Evolutionary conservation across 2,888 invertebrate genomes (phyloP), one percentile per base, ranked within the genome.

Genomic region (Panzeria rudis): DNA sequence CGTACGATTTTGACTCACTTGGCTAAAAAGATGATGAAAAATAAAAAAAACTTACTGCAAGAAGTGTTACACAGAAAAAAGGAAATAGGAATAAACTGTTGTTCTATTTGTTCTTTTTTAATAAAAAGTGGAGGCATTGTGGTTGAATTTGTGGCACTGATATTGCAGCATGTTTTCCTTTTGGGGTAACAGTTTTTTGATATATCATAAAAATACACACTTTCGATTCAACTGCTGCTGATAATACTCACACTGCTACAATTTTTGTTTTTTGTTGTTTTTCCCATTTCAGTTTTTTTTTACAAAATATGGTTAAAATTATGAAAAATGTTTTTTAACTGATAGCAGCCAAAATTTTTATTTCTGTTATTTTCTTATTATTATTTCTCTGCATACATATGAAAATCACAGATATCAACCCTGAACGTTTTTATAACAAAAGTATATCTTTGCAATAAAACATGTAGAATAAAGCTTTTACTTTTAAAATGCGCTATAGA

Each of bases 261-360:
- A 20, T 71, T 17, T 50, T 64, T 54, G 20, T 54, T 35, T 80
- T 41, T 23, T 62, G 54, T 23, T 64, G 23, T 38, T 64, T 66
- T 29, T 38, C 41, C 56, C 41, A 41, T 56, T 47, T 64, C 35
- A 66, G 6, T 56, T 56, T 54, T 29, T 73, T 78, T 72, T 56
- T 41, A n/a, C 56, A 73, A 69, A 83, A 75, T 79, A 79, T 79
- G 85, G 64, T 69, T 76, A 68, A 80, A 73, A 77, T 86, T 83
- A 80, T 86, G 83, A 80, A 83, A 79, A 86, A 86, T 86, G 71
- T 76, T 83, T 76, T 83, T 83, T 29, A 80, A 75, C 78, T 82
- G 82, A 78, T 85, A 81, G 77, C 85, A 82, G 78, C 64, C 62
- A 73, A 85, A 80, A 77, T 25, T 41, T 47, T 76, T 35, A 50